Base-by-base conservation (phyloP, 64 coral and sea anemone genomes). In the Dendrophyllia cribrosa region DNA sequence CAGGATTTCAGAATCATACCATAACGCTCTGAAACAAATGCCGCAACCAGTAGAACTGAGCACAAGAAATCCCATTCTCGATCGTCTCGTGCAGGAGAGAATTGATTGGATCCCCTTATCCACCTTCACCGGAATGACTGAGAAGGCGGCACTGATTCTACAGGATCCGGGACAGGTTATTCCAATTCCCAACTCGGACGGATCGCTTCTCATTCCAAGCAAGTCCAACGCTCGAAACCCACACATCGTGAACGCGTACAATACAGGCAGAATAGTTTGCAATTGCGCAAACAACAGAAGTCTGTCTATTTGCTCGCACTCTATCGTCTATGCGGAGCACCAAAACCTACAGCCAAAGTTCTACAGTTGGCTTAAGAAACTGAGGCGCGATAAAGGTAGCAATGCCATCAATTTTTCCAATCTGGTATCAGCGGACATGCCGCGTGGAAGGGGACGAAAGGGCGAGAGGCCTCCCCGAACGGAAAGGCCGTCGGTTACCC, bases 351-450 rank as follows among this genome's bases (percentile, higher is more conserved):
- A 72, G 70, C 70, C 70, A n/a, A 75, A 75, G 46, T 75, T 75
- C 17, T 75, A 50, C 43, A 51, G 13, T 19, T 75, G 72, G 72
- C 15, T 50, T 17, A 75, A 75, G 43, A 75, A 20, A 25, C 43
- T 50, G 12, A 75, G 45, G 45, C n/a, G n/a, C n/a, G 43, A 12
- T 51, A 25, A 75, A 75, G 72, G 15, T 17, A n/a, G n/a, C n/a
- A n/a, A n/a, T n/a, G n/a, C n/a, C n/a, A n/a, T n/a, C n/a, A 75
- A 75, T 75, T 75, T 75, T 17, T 75, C 72, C 16, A 48, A 75
- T 13, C 44, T 51, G 7, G 72, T 51, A 20, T 19, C 43, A 48
- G 44, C 43, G 3, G 44, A 51, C 14, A 71, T 50, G 47, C 72
- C 72, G 1, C 43, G 46, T 75, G 72, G 72, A 75, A 75, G 72